phyloP scores from a whole-genome alignment of 2,113 vertebrate species.

The Monopterus albus region DNA sequence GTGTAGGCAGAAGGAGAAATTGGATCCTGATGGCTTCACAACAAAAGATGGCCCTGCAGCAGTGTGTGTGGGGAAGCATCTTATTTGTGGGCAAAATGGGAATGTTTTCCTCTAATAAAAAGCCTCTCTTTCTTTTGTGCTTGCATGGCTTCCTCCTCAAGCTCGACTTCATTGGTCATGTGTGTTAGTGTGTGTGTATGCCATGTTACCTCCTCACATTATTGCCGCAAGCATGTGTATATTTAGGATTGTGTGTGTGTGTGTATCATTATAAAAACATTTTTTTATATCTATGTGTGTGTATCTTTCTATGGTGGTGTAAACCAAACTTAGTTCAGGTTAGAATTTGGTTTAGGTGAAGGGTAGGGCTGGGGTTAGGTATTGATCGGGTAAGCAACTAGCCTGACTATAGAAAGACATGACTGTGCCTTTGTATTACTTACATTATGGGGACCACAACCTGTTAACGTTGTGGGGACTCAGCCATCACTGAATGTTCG shows the following conservation, averaged over 20 bases:
- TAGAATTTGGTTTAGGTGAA: too few relatives aligned
- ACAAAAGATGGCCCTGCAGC: slow-evolving; percentile 60
- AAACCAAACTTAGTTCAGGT: too few relatives aligned
- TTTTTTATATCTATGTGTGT: neutral
- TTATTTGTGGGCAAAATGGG: slow-evolving; percentile 49
- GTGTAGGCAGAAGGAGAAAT: slow-evolving; percentile 64
- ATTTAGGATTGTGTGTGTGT: neutral
- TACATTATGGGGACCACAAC: too few relatives aligned
- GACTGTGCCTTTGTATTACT: too few relatives aligned
- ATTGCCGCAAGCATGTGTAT: neutral
- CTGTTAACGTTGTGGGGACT: too few relatives aligned
- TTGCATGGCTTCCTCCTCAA: slow-evolving; percentile 37
- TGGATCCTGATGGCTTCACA: slow-evolving; percentile 65
- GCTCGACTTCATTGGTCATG: slow-evolving; percentile 12
- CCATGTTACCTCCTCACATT: neutral
- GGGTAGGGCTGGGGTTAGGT: too few relatives aligned
- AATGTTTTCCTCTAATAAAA: slow-evolving; percentile 62
- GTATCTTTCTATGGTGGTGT: too few relatives aligned
- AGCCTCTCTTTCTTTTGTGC: slow-evolving; percentile 43
- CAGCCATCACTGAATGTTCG: too few relatives aligned
- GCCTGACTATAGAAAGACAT: too few relatives aligned
- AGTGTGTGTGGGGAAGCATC: slow-evolving; percentile 6
- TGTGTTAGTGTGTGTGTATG: neutral
- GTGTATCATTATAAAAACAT: neutral
- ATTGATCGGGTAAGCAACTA: too few relatives aligned